phyloP scores from a whole-genome alignment of 2,888 invertebrate genomes.

The Watsonalla cultraria region DNA sequence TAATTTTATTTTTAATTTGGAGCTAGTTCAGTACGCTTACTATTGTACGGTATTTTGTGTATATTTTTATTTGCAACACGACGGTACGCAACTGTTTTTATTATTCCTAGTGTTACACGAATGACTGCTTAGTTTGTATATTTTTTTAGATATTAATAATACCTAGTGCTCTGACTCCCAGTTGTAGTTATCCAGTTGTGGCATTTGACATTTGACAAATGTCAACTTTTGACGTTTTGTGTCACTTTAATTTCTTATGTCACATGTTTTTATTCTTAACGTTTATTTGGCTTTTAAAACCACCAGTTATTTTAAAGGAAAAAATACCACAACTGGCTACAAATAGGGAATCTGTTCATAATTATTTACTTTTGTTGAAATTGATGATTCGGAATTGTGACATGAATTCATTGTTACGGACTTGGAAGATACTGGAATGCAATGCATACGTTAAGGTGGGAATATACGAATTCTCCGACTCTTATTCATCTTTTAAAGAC shows the following conservation, averaged over 20 bases:
- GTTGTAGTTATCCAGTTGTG: neutral
- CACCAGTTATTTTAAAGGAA: too few relatives aligned
- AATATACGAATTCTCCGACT: too few relatives aligned
- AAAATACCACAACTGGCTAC: neutral
- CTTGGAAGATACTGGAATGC: conserved; percentile 22
- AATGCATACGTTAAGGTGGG: conserved; percentile 18
- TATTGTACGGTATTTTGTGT: conserved; percentile 60
- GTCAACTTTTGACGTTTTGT: neutral
- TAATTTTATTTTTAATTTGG: conserved; percentile 48
- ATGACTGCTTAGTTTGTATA: conserved; percentile 77
- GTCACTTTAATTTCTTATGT: neutral
- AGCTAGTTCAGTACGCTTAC: conserved; percentile 73
- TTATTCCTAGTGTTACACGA: conserved; percentile 68
- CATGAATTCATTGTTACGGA: conserved; percentile 31
- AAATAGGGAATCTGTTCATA: neutral
- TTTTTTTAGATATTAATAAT: conserved; percentile 41
- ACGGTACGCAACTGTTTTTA: conserved; percentile 46
- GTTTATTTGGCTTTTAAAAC: neutral
- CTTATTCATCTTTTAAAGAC: too few relatives aligned
- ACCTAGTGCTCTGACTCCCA: conserved; percentile 45
- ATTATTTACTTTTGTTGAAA: conserved; percentile 45
- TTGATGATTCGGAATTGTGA: conserved; percentile 35
- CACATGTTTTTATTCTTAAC: neutral
- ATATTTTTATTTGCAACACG: conserved; percentile 39
- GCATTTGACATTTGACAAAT: neutral